phyloP scores from a whole-genome alignment of 2,797 vertebrate genomes.

The Alfaro cultratus region DNA sequence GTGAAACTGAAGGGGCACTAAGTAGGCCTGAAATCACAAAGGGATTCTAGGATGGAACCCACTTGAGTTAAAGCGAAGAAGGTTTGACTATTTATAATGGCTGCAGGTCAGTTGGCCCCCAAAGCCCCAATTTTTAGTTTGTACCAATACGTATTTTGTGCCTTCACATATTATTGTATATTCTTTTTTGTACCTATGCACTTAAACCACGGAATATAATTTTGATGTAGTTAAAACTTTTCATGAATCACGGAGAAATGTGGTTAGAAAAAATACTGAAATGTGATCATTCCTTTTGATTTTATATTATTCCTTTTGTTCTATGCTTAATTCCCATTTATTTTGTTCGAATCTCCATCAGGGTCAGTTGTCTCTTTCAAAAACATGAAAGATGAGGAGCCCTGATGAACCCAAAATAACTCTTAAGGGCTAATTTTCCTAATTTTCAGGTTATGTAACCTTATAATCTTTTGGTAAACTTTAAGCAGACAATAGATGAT shows the following conservation, averaged over 20 bases:
- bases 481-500: not conserved
- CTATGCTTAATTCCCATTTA: not conserved
- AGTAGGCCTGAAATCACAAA: not conserved
- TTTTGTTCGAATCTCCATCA: not conserved
- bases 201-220: not conserved
- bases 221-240: not conserved
- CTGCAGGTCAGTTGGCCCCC: not conserved
- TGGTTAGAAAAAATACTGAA: not conserved
- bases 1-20: not conserved
- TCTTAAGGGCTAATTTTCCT: not conserved
- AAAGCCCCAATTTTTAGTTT: not conserved
- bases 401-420: not conserved
- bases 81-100: not conserved
- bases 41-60: not conserved
- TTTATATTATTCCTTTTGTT: not conserved
- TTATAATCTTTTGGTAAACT: not conserved
- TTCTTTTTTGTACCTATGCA: not conserved
- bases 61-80: not conserved
- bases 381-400: not conserved
- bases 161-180: not conserved
- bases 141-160: not conserved
- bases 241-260: not conserved
- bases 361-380: not conserved
- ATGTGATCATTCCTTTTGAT: not conserved
- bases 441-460: not conserved